Evolutionary conservation across 2,113 vertebrate genomes (phyloP), one percentile per base, ranked within the genome.

Genomic region (Nanorana parkeri): DNA sequence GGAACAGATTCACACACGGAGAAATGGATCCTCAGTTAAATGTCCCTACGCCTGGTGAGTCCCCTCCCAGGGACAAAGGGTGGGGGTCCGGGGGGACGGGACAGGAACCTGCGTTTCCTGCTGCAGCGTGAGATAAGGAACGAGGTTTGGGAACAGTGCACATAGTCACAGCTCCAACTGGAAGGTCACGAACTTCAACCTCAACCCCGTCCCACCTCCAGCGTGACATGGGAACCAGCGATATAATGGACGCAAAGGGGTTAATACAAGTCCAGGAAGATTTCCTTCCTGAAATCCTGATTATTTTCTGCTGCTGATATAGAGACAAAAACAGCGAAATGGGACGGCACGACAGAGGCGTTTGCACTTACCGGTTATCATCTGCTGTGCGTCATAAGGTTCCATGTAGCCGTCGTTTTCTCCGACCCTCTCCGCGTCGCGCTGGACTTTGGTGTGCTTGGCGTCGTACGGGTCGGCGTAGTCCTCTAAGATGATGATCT

Each of bases 341-440:
- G 58, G 10, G 20, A n/a, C 23, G 17, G 28, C 26, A 65, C 11
- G n/a, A n/a, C n/a, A n/a, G n/a, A n/a, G 24, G 2, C 23, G 24
- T 24, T 20, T 5, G 29, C 36, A 73, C 90, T 1, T 68, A 97
- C 97, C 97, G 89, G 97, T 98, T 84, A 99, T 99, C 91, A 99
- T 98, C 76, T 98, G 96, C 88, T 98, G 96, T 0, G 97, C 97
- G 0, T 98, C 97, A 0, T 99, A 99, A 1, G 97, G 97, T 51
- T 98, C 97, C 97, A 99, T 97, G 88, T 98, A 98, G 0, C 97
- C 96, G 0, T 99, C 96, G 0, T 99, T 98, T 84, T 97, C 94
- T 0, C 96, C 96, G 0, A 92, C 93, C 84, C 96, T 87, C 90
- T 98, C 97, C 0, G 95, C 95, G 0, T 97, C 96, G 41, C 97